Base-by-base conservation (phyloP, 2,797 vertebrate species). In the Lepus townsendii region DNA sequence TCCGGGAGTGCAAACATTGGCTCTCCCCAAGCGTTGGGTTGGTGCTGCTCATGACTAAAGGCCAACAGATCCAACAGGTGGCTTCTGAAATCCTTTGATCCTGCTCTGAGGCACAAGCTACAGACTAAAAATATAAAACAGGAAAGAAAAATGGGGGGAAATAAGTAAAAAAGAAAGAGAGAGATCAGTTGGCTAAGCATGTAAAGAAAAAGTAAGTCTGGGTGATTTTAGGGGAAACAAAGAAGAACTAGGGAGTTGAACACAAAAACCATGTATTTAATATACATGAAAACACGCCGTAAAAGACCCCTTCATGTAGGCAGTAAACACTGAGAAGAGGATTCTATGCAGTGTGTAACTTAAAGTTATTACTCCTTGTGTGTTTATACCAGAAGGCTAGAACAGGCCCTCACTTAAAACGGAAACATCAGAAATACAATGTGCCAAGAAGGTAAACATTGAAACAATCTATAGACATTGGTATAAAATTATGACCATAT, bases 391-490 rank as follows among this genome's bases (percentile, higher is more conserved):
- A 38, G 38, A 19, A 80, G 63, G 47, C 54, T 52, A 57, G 11
- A 19, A 66, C 73, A 32, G 11, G 3, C 22, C 95, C 73, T 63
- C 12, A 13, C 47, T 87, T 78, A 90, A 78, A 92, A 73, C 30
- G 88, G 60, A 91, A 90, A 26, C 57, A 66, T 65, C 76, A 22
- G 60, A 88, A 91, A 69, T 52, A 88, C n/a, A 35, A 85, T 82
- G 90, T 78, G 1, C 71, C 52, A 77, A 7, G 50, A 72, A 89
- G 93, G 93, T 71, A 71, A 76, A n/a, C 66, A 38, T 24, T 87
- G 35, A 90, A 90, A 90, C n/a, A 52, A 54, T 24, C 32, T 57
- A 52, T 10, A 82, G 65, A 82, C 73, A 19, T 10, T 71, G n/a
- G 69, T 73, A 72, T 50, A 95, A 89, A 91, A 84, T 42, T 63